Evolutionary conservation across 2,888 invertebrate genomes (phyloP).

Genomic region (Limnephilus rhombicus): DNA sequence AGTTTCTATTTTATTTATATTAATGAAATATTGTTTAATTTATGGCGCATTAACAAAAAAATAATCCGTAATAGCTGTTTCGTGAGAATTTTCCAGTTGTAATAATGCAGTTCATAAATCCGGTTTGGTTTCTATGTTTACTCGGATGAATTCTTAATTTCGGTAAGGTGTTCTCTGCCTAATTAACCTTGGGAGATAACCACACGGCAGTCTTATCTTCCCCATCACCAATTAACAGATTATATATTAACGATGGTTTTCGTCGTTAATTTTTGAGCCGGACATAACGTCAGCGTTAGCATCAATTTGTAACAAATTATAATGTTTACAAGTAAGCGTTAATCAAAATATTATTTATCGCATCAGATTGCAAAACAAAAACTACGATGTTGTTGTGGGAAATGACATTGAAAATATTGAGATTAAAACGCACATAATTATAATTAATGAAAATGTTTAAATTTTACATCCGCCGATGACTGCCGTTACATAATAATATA

Average conservation of each 20-base stretch:
- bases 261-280: not conserved
- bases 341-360: not conserved
- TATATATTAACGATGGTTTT: constrained; percentile 26
- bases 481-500: not conserved
- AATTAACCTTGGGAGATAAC: constrained; percentile 44
- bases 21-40: not conserved
- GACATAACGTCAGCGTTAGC: not conserved
- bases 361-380: not conserved
- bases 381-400: too few relatives aligned
- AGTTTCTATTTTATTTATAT: too few relatives aligned
- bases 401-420: too few relatives aligned
- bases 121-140: constrained; percentile 29
- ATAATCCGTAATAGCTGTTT: not conserved
- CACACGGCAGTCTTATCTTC: not conserved
- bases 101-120: constrained; percentile 18
- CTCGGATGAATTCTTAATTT: constrained; percentile 32
- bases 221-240: constrained; percentile 23
- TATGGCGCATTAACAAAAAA: not conserved
- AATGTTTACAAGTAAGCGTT: not conserved
- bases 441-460: not conserved
- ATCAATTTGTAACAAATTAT: not conserved
- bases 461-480: not conserved
- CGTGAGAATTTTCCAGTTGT: not conserved
- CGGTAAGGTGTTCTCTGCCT: constrained; percentile 15
- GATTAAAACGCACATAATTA: too few relatives aligned